Percentiles rank a stretch among this genome's conserved stretches.
These are phyloP conservation scores for Cardinalis cardinalis DNA, from an alignment of 2,113 vertebrate genomes.

Conservation along the genomic window DNA sequence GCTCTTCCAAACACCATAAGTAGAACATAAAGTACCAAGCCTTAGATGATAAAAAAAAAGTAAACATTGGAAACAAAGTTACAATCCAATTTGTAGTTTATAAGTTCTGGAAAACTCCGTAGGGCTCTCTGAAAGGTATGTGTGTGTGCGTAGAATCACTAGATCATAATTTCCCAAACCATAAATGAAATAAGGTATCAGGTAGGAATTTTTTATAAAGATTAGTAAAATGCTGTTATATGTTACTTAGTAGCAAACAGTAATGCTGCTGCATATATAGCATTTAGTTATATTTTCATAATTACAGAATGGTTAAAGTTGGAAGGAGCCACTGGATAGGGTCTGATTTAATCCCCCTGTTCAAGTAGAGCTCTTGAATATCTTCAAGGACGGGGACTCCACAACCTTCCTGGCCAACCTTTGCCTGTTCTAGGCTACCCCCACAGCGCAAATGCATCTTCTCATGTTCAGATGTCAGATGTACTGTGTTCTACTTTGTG, in stretches of 20 bases:
- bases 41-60: neutral
- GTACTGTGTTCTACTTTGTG: neutral
- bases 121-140: neutral
- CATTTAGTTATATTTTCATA: neutral
- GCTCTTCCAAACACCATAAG: neutral
- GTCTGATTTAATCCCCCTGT: accelerated
- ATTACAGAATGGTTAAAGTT: neutral
- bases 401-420: neutral
- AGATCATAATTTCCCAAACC: neutral
- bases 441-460: neutral
- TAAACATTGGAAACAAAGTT: neutral
- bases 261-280: neutral
- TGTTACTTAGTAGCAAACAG: neutral
- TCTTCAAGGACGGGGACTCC: neutral
- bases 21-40: neutral
- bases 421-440: neutral
- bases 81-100: neutral
- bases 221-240: neutral
- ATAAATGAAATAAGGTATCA: neutral
- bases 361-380: neutral
- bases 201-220: neutral
- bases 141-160: neutral
- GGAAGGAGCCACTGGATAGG: neutral
- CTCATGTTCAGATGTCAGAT: neutral
- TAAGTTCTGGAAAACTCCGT: neutral